Base-by-base conservation (phyloP, 2,888 invertebrate genomes). In the Perizoma flavofasciatum region DNA sequence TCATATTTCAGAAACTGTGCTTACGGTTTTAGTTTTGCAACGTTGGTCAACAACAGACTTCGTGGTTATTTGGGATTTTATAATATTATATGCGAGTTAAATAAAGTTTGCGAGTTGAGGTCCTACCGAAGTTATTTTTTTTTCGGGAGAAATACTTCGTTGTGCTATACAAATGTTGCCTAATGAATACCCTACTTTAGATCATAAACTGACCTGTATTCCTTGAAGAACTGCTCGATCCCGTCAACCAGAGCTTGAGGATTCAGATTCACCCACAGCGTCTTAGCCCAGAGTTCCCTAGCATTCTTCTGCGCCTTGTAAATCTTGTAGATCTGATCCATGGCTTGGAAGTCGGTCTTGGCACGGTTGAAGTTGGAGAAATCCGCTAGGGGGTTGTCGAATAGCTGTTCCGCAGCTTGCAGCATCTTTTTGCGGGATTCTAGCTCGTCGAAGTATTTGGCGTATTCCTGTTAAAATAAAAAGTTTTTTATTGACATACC, bases 231-330 rank as follows among this genome's bases (percentile, higher is more conserved):
- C 66, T 93, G 94, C 68, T 98, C 98, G 74, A 98, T 97, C 4
- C 97, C 98, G 59, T 97, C 97, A 6, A 96, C 94, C 44, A 98
- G 88, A 0, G 95, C 94, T 74, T 96, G 96, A 1, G 98, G 96
- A 84, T 98, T 96, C 50, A 98, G 89, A 83, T 98, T 95, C 6
- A 93, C 94, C 98, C 98, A 98, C 8, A 98, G 82, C 0, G 97
- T 97, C 83, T 95, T 96, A 0, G 97, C 95, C 98, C 98, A 98
- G 5, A 93, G 74, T 67, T 97, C 96, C 45, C 97, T 92, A 0
- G 96, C 95, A 65, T 93, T 92, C 88, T 95, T 96, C 82, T 97
- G 97, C 0, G 95, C 93, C 68, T 94, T 95, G 78, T 96, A 98
- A 33, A 98, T 92, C 75, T 95, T 94, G 80, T 96, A 98, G 32